A percentile compares a stretch with the other conserved stretches of the same genome.
These are phyloP conservation scores for Montifringilla adamsi DNA, from an alignment of 2,113 vertebrate genomes.

Conservation along the genomic window DNA sequence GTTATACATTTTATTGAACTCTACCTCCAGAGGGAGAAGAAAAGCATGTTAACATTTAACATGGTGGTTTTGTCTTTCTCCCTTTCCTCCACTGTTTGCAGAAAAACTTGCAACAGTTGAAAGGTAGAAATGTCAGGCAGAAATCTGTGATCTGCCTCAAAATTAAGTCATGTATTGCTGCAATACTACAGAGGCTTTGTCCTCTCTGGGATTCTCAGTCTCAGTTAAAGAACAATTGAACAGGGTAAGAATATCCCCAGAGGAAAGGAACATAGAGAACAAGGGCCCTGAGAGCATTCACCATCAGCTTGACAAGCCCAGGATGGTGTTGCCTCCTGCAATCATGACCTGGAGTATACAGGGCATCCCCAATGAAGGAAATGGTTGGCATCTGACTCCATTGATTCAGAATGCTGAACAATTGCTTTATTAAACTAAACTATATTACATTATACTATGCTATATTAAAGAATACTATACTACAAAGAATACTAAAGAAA, in stretches of 20 bases:
- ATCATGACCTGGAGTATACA: too few relatives aligned
- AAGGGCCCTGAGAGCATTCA: not conserved
- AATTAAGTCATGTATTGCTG: conserved; percentile 19
- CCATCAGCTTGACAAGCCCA: not conserved
- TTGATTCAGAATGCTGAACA: too few relatives aligned
- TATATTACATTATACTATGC: too few relatives aligned
- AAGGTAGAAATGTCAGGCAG: conserved; percentile 41
- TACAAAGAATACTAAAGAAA: too few relatives aligned
- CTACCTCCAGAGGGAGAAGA: conserved; percentile 39
- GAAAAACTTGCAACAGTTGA: conserved; percentile 40
- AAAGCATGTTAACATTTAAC: conserved; percentile 55
- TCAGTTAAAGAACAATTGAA: not conserved
- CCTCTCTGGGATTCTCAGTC: not conserved
- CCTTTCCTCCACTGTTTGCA: conserved; percentile 17
- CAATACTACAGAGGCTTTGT: conserved; percentile 4
- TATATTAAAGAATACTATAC: too few relatives aligned
- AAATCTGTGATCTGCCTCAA: conserved; percentile 34
- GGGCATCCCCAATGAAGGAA: too few relatives aligned
- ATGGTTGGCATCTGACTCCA: too few relatives aligned
- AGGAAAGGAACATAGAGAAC: not conserved
- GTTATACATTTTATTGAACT: conserved; percentile 22
- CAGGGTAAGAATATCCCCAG: not conserved
- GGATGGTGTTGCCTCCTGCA: fast-evolving
- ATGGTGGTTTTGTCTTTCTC: conserved; percentile 36
- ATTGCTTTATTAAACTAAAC: too few relatives aligned